A percentile compares a stretch with the other conserved stretches of the same genome.
Conservation (phyloP, 2,797 vertebrate species). For the Gobio occitaniae region DNA sequence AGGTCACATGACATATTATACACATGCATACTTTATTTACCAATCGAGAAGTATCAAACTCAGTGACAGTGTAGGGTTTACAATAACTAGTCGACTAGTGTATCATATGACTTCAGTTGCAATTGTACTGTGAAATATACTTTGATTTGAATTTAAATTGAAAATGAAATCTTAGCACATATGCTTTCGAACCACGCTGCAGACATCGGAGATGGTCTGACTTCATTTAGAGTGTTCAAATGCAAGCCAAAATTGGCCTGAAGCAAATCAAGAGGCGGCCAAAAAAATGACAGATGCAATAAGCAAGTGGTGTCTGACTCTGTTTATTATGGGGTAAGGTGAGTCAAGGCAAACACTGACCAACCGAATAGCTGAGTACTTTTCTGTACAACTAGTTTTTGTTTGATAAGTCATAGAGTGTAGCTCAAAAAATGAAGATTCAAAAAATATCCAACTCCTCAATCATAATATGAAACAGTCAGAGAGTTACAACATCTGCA, state of each 20-base stretch:
- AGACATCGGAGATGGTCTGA: constrained; percentile 21
- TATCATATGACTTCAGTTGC: background rate
- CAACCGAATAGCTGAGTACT: background rate
- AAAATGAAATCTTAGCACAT: constrained; percentile 17
- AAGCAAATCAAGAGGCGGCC: constrained; percentile 13
- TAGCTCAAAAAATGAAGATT: constrained; percentile 14
- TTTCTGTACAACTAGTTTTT: constrained; percentile 11
- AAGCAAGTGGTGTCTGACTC: background rate
- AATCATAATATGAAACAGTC: constrained; percentile 15
- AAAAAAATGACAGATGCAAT: constrained; percentile 16
- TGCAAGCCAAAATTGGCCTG: background rate
- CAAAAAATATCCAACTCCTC: background rate
- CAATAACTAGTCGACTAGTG: background rate
- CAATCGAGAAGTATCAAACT: background rate
- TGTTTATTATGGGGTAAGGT: background rate
- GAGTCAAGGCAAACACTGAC: constrained; percentile 8
- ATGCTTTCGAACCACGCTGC: background rate
- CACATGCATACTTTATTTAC: background rate
- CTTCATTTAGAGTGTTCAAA: background rate
- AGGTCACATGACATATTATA: background rate
- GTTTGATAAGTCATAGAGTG: background rate
- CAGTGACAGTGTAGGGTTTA: background rate
- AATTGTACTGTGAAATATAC: background rate
- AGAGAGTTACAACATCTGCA: constrained; percentile 11
- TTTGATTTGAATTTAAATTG: background rate